A percentile compares a stretch with the other conserved stretches of the same genome.
Conservation (phyloP, 2,797 vertebrate genomes). For the Emydoidea blandingii region DNA sequence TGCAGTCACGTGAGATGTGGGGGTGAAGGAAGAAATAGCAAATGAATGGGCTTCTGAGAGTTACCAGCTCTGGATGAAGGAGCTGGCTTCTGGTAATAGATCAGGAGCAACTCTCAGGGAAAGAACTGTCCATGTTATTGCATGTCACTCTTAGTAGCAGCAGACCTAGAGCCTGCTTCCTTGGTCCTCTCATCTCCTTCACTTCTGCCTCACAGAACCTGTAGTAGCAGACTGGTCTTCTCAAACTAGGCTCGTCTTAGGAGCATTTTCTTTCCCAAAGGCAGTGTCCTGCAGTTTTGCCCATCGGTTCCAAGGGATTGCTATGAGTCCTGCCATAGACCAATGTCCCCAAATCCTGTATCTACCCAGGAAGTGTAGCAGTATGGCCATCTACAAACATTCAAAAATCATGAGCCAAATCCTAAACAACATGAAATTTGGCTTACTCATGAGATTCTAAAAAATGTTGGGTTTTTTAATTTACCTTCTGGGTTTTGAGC, state of each 20-base stretch:
- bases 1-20: background rate
- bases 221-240: background rate
- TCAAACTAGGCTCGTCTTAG: rapidly evolving
- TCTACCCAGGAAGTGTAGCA: background rate
- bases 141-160: background rate
- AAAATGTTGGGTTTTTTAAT: conserved; percentile 25
- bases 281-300: background rate
- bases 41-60: background rate
- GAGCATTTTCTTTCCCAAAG: background rate
- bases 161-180: background rate
- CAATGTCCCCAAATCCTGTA: conserved; percentile 1
- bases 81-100: background rate
- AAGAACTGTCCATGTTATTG: background rate
- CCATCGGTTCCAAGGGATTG: background rate
- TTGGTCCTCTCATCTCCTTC: background rate
- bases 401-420: background rate
- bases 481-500: background rate
- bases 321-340: background rate
- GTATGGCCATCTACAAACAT: background rate
- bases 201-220: background rate
- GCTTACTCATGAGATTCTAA: background rate
- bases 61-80: background rate
- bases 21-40: background rate
- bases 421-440: conserved; percentile 4
- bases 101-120: background rate